Conservation (phyloP, 2,113 vertebrate species). For the Parotia lawesii region DNA sequence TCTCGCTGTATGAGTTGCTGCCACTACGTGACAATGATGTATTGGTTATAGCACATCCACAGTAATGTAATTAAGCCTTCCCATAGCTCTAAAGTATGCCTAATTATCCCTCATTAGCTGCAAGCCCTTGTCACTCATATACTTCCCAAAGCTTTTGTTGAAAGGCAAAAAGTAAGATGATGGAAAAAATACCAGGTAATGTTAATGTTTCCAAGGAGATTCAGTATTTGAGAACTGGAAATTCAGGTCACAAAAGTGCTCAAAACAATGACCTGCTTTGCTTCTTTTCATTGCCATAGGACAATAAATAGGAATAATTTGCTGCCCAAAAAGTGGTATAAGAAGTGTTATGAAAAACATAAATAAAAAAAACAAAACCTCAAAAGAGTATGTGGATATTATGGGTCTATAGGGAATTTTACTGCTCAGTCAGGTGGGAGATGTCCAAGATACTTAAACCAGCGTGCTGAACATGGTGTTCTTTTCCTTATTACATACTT, state of each 20-base stretch:
- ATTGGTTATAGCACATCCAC: not conserved
- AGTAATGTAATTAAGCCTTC: not conserved
- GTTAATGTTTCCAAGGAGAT: not conserved
- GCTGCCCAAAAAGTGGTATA: not conserved
- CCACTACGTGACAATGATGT: not conserved
- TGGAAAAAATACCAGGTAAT: not conserved
- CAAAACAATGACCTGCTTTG: not conserved
- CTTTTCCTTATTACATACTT: not conserved
- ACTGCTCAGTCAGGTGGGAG: not conserved
- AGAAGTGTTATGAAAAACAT: not conserved
- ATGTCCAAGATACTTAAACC: not conserved
- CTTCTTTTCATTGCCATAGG: not conserved
- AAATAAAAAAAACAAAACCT: too few relatives aligned
- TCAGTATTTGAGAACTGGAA: not conserved
- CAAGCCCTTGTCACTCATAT: not conserved
- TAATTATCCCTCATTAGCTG: not conserved
- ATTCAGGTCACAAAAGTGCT: not conserved
- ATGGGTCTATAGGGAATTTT: not conserved
- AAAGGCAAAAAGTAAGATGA: not conserved
- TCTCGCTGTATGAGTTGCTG: not conserved
- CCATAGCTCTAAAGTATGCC: not conserved
- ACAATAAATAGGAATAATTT: not conserved
- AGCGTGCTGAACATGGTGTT: not conserved
- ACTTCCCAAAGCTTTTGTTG: not conserved
- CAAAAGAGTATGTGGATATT: not conserved